A percentile compares a stretch with the other conserved stretches of the same genome.
Evolutionary conservation across 2,888 invertebrate genomes (phyloP).

Genomic region (Eupithecia abbreviata): DNA sequence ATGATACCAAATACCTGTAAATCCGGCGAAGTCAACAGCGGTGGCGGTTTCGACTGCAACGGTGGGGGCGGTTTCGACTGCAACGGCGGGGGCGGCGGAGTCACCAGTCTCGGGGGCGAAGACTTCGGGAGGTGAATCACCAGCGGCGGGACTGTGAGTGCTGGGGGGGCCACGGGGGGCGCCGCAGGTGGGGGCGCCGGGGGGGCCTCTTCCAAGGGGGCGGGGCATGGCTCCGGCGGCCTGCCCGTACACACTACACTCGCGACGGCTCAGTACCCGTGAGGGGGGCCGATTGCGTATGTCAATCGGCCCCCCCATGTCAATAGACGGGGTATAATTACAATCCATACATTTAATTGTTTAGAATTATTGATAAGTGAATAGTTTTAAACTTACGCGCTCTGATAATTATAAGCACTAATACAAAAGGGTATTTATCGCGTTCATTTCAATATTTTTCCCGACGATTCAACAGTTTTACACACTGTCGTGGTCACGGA

Average conservation of each 20-base stretch:
- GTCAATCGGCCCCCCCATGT: constrained; percentile 65
- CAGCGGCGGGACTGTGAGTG: constrained; percentile 22
- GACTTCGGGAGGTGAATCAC: constrained; percentile 20
- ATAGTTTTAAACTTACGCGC: background rate
- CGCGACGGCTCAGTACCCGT: constrained; percentile 67
- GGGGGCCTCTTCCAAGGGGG: constrained; percentile 34
- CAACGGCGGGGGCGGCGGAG: constrained; percentile 35
- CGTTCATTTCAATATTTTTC: too few relatives aligned
- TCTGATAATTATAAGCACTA: too few relatives aligned
- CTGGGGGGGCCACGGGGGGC: background rate
- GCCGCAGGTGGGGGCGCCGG: background rate
- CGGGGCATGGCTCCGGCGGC: constrained; percentile 56
- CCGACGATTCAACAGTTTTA: too few relatives aligned
- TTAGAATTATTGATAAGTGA: background rate
- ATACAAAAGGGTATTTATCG: too few relatives aligned
- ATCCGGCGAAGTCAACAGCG: constrained; percentile 42
- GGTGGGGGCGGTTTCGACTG: constrained; percentile 36
- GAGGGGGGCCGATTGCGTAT: constrained; percentile 60
- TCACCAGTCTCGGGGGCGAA: constrained; percentile 29
- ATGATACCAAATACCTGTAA: constrained; percentile 41
- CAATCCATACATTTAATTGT: constrained; percentile 8
- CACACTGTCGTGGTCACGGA: too few relatives aligned
- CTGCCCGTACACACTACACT: constrained; percentile 72
- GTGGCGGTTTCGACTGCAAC: constrained; percentile 33
- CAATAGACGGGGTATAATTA: constrained; percentile 22